Evolutionary conservation across 2,888 invertebrate species (phyloP).

Genomic region (Melanchra persicariae): DNA sequence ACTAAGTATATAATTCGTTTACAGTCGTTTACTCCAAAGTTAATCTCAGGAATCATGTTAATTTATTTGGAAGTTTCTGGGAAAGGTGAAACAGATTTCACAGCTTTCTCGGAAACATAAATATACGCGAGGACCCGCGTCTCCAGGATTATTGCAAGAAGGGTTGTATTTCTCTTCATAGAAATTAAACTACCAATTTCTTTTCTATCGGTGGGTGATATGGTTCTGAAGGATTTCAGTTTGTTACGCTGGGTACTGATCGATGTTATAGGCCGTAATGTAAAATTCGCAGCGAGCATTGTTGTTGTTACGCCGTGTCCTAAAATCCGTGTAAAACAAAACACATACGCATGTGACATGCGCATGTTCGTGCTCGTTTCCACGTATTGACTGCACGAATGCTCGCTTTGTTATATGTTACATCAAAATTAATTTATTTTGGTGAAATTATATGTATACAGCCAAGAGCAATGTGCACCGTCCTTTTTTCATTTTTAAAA

Average conservation of each 20-base stretch:
- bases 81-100: neutral
- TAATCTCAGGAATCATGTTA: neutral
- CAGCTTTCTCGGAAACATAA: neutral
- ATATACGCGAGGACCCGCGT: neutral
- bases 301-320: too few species aligned
- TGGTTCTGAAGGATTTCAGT: neutral
- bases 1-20: slow-evolving; percentile 17
- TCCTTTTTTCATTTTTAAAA: neutral
- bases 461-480: neutral
- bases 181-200: neutral
- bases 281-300: too few species aligned
- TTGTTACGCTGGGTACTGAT: too few species aligned
- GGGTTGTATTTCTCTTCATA: neutral
- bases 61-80: slow-evolving; percentile 8
- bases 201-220: too few species aligned
- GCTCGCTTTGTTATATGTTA: too few species aligned
- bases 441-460: too few species aligned
- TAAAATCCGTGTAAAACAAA: too few species aligned
- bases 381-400: too few species aligned
- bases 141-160: neutral
- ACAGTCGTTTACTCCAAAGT: slow-evolving; percentile 6
- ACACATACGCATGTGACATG: too few species aligned
- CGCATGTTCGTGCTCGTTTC: too few species aligned
- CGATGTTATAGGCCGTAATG: too few species aligned
- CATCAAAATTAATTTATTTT: too few species aligned